Evolutionary conservation across 2,888 invertebrate genomes (phyloP), one percentile per base, ranked within the genome.

Genomic region (Eristalis arbustorum): DNA sequence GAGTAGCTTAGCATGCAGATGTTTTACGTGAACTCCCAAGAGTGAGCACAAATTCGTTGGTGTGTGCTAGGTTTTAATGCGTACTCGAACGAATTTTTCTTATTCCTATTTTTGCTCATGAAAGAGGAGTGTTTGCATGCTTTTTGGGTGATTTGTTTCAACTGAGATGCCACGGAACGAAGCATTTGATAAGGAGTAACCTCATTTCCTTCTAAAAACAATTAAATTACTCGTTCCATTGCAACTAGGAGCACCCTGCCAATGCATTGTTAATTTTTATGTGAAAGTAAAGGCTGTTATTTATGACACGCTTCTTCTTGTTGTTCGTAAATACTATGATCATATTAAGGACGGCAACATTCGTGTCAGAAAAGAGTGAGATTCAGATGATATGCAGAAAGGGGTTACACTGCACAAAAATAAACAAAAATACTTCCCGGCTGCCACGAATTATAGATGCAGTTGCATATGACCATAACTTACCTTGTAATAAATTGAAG

Each of bases 301-400:
- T 59, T 75, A 71, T 64, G 80, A 76, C 84, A 84, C 72, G 76
- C 84, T 76, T 80, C 76, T 76, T 62, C 49, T 80, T 83, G 61
- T 75, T 42, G 59, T 56, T 69, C 64, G 18, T 73, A 80, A 81
- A 80, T 22, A 42, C 49, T 42, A 68, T 76, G 72, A 81, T 85
- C 77, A 69, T 73, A 56, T 68, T 73, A 61, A n/a, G 71, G 81
- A 82, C 85, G 85, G 74, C 81, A 14, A 40, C 13, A 56, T 87
- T 87, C 87, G 82, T 87, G 87, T 78, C 82, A 78, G 37, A 64
- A 78, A 71, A 71, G 63, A 71, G 63, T 74, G 61, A 61, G 13
- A 63, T 71, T 75, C 49, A 78, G 61, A 82, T 23, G 10, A 13
- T 1, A 57, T 18, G 3, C 11, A 57, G 1, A 23, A 6, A 3